A percentile compares a stretch with the other conserved stretches of the same genome.
These are phyloP conservation scores for Anoplopoma fimbria DNA, from an alignment of 2,113 vertebrate genomes.

Conservation along the genomic window DNA sequence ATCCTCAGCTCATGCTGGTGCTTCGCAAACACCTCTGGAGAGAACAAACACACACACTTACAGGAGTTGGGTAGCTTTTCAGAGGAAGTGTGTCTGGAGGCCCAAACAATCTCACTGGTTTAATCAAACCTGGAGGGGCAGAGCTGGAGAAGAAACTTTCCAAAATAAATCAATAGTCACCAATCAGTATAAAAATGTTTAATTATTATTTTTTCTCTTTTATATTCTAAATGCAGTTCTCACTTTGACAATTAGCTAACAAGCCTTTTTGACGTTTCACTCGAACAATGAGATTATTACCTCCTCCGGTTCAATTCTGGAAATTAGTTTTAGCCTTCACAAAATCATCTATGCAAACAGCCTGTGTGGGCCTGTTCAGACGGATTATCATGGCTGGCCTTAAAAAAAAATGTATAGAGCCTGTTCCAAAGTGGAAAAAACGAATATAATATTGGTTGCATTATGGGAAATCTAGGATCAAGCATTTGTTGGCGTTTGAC, in stretches of 20 bases:
- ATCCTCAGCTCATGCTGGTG: conserved; percentile 92
- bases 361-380: too few species aligned
- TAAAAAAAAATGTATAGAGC: not conserved
- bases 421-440: not conserved
- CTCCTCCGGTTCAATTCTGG: not conserved
- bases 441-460: not conserved
- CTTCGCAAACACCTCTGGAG: conserved; percentile 90
- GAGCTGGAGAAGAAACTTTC: not conserved
- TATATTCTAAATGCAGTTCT: too few species aligned
- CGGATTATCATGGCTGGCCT: not conserved
- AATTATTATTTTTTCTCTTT: not conserved
- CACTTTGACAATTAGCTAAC: too few species aligned
- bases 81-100: not conserved
- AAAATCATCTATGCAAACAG: too few species aligned
- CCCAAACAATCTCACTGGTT: not conserved
- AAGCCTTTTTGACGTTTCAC: not conserved
- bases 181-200: not conserved
- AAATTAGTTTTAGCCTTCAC: not conserved
- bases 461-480: not conserved
- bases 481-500: not conserved
- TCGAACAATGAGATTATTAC: not conserved
- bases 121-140: not conserved
- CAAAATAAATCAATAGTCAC: not conserved
- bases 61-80: not conserved
- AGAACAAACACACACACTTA: not conserved